Conservation (phyloP, 2,797 vertebrate genomes). For the Peromyscus eremicus region DNA sequence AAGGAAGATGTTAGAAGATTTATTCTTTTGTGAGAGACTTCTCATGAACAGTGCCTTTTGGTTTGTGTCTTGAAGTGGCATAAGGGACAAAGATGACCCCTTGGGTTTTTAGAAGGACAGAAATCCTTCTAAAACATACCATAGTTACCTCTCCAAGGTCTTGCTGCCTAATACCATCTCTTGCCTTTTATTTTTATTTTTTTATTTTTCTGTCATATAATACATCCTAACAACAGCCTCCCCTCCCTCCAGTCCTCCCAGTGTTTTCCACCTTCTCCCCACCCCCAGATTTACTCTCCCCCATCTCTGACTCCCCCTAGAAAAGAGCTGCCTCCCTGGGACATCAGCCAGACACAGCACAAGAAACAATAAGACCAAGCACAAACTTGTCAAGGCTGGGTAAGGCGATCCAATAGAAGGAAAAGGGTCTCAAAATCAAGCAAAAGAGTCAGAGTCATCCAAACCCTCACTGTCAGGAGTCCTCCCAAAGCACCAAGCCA, state of each 20-base stretch:
- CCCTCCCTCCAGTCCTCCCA: background rate
- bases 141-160: background rate
- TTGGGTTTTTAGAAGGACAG: background rate
- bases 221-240: background rate
- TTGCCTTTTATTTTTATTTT: background rate
- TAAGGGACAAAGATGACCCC: background rate
- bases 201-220: background rate
- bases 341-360: background rate
- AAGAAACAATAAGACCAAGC: background rate
- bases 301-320: background rate
- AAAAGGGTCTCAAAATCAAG: background rate
- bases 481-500: background rate
- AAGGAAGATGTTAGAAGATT: background rate
- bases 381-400: background rate
- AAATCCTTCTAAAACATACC: background rate
- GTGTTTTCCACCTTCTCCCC: background rate
- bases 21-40: background rate
- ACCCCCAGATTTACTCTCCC: background rate
- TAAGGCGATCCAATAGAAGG: background rate
- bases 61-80: too few species aligned
- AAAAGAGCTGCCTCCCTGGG: background rate
- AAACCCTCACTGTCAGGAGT: background rate
- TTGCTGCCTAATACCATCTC: background rate
- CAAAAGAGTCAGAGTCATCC: background rate
- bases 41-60: background rate